A percentile compares a stretch with the other conserved stretches of the same genome.
These are phyloP conservation scores for Cossypha caffra DNA, from an alignment of 2,797 vertebrate genomes.

Conservation along the genomic window DNA sequence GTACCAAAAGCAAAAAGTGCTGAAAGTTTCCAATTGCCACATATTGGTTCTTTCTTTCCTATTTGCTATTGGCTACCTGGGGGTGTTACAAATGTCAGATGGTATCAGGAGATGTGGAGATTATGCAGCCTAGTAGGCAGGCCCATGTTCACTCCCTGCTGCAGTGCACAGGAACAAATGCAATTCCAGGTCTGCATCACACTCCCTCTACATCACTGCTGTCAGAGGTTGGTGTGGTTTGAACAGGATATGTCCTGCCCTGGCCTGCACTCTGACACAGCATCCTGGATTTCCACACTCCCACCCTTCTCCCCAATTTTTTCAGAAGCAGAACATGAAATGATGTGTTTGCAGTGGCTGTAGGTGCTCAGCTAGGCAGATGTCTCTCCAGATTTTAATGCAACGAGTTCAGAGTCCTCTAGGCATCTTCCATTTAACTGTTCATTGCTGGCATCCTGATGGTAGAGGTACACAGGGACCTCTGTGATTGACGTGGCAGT, in stretches of 20 bases:
- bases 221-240: neutral
- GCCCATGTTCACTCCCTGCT: constrained; percentile 24
- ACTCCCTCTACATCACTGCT: neutral
- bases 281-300: neutral
- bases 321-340: constrained; percentile 55
- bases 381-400: constrained; percentile 84
- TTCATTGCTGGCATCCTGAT: constrained; percentile 83
- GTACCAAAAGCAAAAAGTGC: neutral
- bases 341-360: neutral
- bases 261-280: neutral
- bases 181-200: neutral
- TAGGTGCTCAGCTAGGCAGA: constrained; percentile 78
- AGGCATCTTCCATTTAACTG: constrained; percentile 81
- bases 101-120: constrained; percentile 54
- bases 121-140: constrained; percentile 34
- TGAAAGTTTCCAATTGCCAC: constrained; percentile 12
- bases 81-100: neutral
- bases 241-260: neutral
- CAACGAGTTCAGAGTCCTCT: constrained; percentile 85
- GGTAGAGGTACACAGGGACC: constrained; percentile 88
- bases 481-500: constrained; percentile 91
- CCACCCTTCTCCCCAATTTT: neutral
- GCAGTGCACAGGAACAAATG: constrained; percentile 46
- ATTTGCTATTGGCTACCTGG: constrained; percentile 37
- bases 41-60: constrained; percentile 70